These are phyloP conservation scores for Lepidochrysops patricia DNA, from an alignment of 2,888 invertebrate species.

Conservation along the genomic window DNA sequence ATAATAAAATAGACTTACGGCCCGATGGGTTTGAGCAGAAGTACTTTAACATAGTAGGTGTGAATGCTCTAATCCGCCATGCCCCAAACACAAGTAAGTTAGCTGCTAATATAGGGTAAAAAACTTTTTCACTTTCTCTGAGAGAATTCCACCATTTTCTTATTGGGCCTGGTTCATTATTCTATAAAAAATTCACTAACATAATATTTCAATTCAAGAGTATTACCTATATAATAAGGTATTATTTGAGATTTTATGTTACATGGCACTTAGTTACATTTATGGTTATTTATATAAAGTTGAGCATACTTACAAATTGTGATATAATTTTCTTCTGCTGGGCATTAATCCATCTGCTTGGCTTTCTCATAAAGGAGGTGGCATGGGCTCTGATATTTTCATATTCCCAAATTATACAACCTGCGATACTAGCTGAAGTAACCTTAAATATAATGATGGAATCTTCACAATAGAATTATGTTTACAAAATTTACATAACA, in stretches of 20 bases:
- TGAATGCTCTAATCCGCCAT: constrained; percentile 85
- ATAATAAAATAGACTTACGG: constrained; percentile 72
- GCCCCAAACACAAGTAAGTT: constrained; percentile 87
- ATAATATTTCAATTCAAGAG: too few species aligned
- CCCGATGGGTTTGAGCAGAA: constrained; percentile 89
- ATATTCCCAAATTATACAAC: constrained; percentile 91
- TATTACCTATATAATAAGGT: too few species aligned
- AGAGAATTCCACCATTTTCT: constrained; percentile 83
- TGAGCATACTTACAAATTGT: constrained; percentile 37
- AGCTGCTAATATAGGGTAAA: constrained; percentile 83
- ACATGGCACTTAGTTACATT: too few species aligned
- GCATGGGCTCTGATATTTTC: constrained; percentile 78
- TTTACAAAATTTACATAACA: not conserved
- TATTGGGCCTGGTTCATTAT: constrained; percentile 49
- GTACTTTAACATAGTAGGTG: constrained; percentile 85
- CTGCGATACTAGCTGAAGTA: constrained; percentile 79
- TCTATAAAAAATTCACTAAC: constrained; percentile 36
- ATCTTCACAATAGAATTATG: not conserved
- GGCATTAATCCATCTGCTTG: constrained; percentile 67
- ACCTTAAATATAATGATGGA: constrained; percentile 61
- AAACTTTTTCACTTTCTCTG: constrained; percentile 83
- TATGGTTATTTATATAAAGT: too few species aligned
- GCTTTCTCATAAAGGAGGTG: constrained; percentile 63
- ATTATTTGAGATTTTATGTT: too few species aligned
- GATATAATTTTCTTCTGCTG: constrained; percentile 49